Percentiles rank a stretch among this genome's conserved stretches.
Conservation (phyloP, 2,797 vertebrate species). For the Smutsia temminckii region DNA sequence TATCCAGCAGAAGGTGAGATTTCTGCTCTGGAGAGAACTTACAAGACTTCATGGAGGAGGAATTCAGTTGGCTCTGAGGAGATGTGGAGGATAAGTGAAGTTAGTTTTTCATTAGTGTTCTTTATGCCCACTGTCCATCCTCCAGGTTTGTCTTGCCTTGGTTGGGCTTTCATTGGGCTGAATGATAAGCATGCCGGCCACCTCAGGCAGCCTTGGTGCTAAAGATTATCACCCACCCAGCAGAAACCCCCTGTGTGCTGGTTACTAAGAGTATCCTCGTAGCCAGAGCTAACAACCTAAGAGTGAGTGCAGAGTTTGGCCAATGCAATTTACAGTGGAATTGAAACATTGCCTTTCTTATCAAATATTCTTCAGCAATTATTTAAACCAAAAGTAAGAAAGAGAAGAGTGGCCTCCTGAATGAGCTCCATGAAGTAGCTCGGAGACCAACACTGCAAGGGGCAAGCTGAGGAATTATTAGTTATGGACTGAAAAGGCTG, state of each 20-base stretch:
- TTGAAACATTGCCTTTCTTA: conserved; percentile 35
- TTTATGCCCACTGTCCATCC: background rate
- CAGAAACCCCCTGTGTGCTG: background rate
- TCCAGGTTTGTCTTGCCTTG: background rate
- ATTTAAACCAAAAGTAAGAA: conserved; percentile 36
- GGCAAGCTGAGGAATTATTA: conserved; percentile 58
- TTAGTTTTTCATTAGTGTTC: background rate
- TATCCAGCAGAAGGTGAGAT: background rate
- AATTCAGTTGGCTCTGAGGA: background rate
- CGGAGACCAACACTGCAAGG: conserved; percentile 1
- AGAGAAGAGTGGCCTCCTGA: conserved; percentile 32
- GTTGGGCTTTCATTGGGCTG: background rate
- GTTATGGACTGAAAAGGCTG: conserved; percentile 66
- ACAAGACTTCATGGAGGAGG: background rate
- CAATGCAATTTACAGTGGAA: background rate
- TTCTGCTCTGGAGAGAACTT: conserved; percentile 1
- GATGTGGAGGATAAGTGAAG: accelerated
- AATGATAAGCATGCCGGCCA: background rate
- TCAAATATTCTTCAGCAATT: conserved; percentile 28
- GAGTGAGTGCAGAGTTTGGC: background rate
- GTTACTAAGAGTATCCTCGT: background rate
- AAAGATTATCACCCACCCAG: background rate
- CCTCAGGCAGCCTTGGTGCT: background rate
- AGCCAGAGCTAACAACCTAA: background rate
- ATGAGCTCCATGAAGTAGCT: conserved; percentile 6